phyloP scores from a whole-genome alignment of 2,797 vertebrate genomes.

The Pogonophryne albipinna region DNA sequence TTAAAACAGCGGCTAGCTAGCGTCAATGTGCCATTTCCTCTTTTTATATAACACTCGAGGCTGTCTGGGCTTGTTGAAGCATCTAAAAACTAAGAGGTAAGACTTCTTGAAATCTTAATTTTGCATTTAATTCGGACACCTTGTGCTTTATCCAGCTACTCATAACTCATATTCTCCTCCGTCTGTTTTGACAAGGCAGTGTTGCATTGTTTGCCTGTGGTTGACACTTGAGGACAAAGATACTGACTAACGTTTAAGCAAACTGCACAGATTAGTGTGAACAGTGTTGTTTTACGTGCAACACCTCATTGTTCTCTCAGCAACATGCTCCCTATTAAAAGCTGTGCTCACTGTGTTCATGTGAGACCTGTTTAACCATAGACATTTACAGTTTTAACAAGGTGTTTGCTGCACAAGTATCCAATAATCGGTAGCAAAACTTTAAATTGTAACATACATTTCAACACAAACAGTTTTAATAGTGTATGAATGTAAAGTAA shows the following conservation, averaged over 20 bases:
- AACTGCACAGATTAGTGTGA: not conserved
- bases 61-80: not conserved
- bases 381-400: no score
- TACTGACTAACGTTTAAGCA: no score
- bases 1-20: conserved; percentile 37
- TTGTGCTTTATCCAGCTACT: not conserved
- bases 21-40: conserved; percentile 50
- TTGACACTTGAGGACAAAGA: not conserved
- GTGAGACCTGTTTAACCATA: no score
- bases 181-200: not conserved
- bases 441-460: no score
- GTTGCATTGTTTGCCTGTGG: no score
- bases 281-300: no score
- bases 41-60: not conserved
- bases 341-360: not conserved
- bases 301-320: no score
- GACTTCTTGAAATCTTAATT: not conserved
- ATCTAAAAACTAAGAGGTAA: conserved; percentile 20
- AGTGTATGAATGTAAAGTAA: no score
- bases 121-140: not conserved
- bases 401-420: no score
- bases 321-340: no score
- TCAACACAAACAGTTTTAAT: no score
- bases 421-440: no score
- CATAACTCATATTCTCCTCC: not conserved